These are phyloP conservation scores for Geophilus truncorum DNA, from an alignment of 2,888 invertebrate genomes.

Conservation along the genomic window DNA sequence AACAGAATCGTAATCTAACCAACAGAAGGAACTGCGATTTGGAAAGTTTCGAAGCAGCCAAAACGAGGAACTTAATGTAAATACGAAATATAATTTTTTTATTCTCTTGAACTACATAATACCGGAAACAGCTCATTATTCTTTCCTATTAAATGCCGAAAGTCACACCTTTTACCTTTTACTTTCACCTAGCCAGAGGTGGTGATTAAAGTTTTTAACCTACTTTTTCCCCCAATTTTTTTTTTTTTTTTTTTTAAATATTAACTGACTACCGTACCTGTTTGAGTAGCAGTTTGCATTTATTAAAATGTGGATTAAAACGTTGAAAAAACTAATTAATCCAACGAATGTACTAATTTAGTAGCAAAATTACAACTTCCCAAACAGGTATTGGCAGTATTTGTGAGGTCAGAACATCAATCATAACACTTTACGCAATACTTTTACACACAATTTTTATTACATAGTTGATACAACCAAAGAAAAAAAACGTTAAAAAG, in stretches of 20 bases:
- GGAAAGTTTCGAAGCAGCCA: too few species aligned
- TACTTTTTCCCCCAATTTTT: not conserved
- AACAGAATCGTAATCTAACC: too few species aligned
- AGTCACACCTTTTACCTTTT: not conserved
- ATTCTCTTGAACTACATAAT: not conserved
- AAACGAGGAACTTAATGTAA: too few species aligned
- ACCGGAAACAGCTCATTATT: not conserved
- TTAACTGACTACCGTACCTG: too few species aligned
- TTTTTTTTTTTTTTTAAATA: not conserved
- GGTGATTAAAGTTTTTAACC: not conserved
- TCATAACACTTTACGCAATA: not conserved
- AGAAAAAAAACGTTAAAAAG: not conserved
- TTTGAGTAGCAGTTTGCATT: not conserved
- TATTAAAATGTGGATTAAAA: not conserved
- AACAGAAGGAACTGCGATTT: too few species aligned
- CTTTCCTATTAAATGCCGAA: too few species aligned
- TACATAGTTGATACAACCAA: constrained; percentile 1
- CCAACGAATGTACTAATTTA: not conserved
- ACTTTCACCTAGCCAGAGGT: not conserved
- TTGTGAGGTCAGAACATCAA: not conserved
- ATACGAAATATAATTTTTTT: not conserved
- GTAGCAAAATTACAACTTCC: not conserved
- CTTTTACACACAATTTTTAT: not conserved
- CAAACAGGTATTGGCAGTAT: not conserved
- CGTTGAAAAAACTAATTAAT: not conserved